phyloP scores from a whole-genome alignment of 2,888 invertebrate species.

The Ochropleura leucogaster region DNA sequence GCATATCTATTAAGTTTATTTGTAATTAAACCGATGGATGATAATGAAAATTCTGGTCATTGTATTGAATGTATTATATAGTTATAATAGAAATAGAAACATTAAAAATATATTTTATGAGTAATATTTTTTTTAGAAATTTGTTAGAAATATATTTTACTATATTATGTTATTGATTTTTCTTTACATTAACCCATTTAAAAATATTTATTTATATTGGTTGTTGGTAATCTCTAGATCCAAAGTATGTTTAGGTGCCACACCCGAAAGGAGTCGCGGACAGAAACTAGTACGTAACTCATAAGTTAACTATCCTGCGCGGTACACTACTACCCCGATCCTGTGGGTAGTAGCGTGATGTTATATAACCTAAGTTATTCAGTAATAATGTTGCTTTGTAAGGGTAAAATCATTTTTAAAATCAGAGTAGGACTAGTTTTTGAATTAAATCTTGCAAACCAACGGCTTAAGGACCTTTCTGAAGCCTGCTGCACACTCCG shows the following conservation, averaged over 20 bases:
- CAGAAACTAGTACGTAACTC: not conserved
- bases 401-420: no score
- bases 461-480: no score
- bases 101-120: slow-evolving; percentile 2
- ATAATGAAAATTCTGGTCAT: slow-evolving; percentile 44
- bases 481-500: no score
- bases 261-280: not conserved
- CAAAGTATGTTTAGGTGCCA: not conserved
- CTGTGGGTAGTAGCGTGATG: no score
- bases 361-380: no score
- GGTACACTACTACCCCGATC: no score
- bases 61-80: slow-evolving; percentile 6
- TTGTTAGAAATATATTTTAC: no score
- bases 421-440: no score
- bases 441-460: no score
- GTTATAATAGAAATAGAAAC: not conserved
- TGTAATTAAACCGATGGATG: slow-evolving; percentile 17
- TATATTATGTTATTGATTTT: not conserved
- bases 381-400: no score
- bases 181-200: not conserved
- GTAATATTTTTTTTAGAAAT: no score
- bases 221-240: not conserved
- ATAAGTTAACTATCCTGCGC: not conserved
- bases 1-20: not conserved
- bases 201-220: not conserved